Conservation (phyloP, 1,140 invertebrate genomes). For the Teleogryllus occipitalis region DNA sequence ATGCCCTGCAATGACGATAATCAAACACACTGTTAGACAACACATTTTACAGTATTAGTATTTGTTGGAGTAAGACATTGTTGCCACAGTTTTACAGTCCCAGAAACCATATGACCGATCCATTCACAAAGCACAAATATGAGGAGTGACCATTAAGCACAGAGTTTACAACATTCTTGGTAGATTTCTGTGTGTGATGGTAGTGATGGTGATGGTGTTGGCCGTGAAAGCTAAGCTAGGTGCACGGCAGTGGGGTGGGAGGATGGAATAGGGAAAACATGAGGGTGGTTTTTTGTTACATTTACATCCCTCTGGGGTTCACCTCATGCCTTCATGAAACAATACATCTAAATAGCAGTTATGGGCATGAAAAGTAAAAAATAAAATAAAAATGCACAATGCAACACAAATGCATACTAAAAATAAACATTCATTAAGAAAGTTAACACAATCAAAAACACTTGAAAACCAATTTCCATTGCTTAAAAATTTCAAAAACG, state of each 20-base stretch:
- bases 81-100: neutral
- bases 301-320: neutral
- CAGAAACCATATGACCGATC: constrained; percentile 6
- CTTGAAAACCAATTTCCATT: neutral
- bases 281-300: neutral
- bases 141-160: constrained; percentile 14
- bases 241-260: neutral
- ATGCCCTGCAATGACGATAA: neutral
- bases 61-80: neutral
- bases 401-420: constrained; percentile 2
- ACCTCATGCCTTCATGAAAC: neutral
- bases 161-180: constrained; percentile 8
- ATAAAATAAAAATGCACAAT: neutral
- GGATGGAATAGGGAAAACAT: neutral
- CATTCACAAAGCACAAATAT: constrained; percentile 18
- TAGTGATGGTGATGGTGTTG: constrained; percentile 10
- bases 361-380: neutral
- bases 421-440: constrained; percentile 1
- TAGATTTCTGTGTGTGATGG: neutral
- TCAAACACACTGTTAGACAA: neutral
- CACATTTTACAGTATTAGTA: neutral
- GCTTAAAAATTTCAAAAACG: no score
- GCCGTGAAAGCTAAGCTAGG: constrained; percentile 13
- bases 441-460: neutral
- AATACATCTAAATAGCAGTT: neutral